These are phyloP conservation scores for Acyrthosiphon pisum DNA, from an alignment of 1,140 invertebrate species.

Conservation along the genomic window DNA sequence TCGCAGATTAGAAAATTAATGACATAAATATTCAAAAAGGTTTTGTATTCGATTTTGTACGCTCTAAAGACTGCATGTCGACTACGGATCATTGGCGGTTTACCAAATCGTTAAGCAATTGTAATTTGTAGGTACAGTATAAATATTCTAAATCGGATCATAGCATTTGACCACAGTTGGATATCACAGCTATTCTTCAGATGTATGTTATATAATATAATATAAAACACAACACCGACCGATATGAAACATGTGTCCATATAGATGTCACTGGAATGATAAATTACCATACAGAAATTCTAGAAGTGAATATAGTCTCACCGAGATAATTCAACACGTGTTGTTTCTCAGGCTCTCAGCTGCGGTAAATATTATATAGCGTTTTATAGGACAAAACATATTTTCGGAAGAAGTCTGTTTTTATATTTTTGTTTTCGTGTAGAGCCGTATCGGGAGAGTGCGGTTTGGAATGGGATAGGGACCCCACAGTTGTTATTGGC, in stretches of 20 bases:
- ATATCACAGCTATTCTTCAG: background rate
- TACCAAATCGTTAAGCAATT: background rate
- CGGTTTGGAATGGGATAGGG: background rate
- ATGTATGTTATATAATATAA: background rate
- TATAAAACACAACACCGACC: background rate
- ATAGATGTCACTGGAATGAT: background rate
- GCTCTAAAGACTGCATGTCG: background rate
- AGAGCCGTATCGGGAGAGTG: background rate
- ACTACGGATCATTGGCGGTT: background rate
- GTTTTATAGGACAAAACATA: slow-evolving; percentile 2
- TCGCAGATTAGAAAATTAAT: slow-evolving; percentile 11
- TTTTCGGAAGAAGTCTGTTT: background rate
- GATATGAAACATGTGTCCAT: slow-evolving; percentile 9
- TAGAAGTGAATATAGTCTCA: background rate
- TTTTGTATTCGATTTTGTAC: background rate
- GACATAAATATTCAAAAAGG: background rate
- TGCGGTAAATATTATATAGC: background rate
- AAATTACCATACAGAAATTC: background rate
- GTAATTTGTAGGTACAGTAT: background rate
- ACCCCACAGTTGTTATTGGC: background rate
- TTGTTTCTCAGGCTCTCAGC: background rate
- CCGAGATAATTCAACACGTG: slow-evolving; percentile 1
- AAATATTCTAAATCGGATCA: background rate
- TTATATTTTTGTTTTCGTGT: background rate
- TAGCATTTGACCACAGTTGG: background rate